phyloP scores from a whole-genome alignment of 2,797 vertebrate genomes.

The Cryptoblepharus egeriae region DNA sequence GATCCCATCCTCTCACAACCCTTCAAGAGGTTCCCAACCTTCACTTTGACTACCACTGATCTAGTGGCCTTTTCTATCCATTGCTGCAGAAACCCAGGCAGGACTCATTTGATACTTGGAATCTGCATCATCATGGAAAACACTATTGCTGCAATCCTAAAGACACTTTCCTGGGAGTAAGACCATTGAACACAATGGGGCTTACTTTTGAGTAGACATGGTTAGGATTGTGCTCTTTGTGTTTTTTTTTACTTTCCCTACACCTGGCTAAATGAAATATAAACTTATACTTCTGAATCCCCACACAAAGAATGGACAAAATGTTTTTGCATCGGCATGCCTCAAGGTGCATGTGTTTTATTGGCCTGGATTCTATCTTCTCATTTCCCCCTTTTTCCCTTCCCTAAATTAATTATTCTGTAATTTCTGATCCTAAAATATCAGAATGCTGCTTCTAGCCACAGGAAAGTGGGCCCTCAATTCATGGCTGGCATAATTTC shows the following conservation, averaged over 20 bases:
- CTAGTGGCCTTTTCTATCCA: slow-evolving; percentile 5
- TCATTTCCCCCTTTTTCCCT: slow-evolving; percentile 52
- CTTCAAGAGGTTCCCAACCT: too few species aligned
- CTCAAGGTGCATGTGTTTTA: slow-evolving; percentile 16
- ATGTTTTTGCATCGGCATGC: not conserved
- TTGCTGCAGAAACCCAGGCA: slow-evolving; percentile 22
- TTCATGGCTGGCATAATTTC: too few species aligned
- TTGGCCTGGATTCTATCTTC: slow-evolving; percentile 27
- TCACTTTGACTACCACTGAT: too few species aligned
- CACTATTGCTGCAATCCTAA: too few species aligned
- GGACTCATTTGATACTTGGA: slow-evolving; percentile 12
- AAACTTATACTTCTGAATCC: slow-evolving; percentile 51
- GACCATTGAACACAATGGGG: too few species aligned
- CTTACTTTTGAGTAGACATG: too few species aligned
- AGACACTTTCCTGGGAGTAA: too few species aligned
- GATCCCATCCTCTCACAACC: too few species aligned
- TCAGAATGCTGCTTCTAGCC: not conserved
- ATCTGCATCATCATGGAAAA: too few species aligned
- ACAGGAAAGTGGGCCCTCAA: not conserved
- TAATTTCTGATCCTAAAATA: slow-evolving; percentile 38
- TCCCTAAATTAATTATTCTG: slow-evolving; percentile 57
- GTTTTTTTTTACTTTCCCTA: slow-evolving; percentile 39
- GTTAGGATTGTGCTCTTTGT: too few species aligned
- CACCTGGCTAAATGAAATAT: slow-evolving; percentile 48
- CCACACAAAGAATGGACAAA: slow-evolving; percentile 50